Percentiles rank a stretch among this genome's conserved stretches.
These are phyloP conservation scores for Strongylocentrotus purpuratus DNA, from an alignment of 35 echinoderm and acorn worm species.

Conservation along the genomic window DNA sequence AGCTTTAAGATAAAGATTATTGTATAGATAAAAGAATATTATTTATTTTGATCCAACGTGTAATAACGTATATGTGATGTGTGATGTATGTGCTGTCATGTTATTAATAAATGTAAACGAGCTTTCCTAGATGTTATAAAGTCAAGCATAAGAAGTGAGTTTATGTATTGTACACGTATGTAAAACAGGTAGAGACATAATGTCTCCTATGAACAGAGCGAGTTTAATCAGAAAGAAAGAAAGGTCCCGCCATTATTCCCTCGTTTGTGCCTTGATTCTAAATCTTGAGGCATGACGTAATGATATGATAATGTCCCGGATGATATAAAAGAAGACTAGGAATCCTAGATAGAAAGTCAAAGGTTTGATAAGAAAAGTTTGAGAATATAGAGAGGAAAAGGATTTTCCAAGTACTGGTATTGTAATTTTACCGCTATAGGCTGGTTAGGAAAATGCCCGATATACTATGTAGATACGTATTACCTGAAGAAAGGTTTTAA, in stretches of 20 bases:
- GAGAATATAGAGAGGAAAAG: neutral
- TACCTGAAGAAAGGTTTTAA: neutral
- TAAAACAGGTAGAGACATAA: neutral
- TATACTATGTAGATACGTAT: no score
- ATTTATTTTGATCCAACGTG: conserved; percentile 32
- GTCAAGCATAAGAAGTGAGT: neutral
- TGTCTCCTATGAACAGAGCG: neutral
- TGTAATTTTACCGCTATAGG: no score
- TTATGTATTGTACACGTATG: neutral
- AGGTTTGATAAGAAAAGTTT: neutral
- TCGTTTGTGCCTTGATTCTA: conserved; percentile 46
- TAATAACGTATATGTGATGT: conserved; percentile 7
- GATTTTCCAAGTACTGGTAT: neutral
- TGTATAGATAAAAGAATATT: conserved; percentile 29
- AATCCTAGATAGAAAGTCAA: neutral
- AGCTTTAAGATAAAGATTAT: neutral
- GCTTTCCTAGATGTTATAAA: neutral
- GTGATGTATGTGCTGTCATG: neutral
- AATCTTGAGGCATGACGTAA: conserved; percentile 50
- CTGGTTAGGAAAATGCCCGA: no score
- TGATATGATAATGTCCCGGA: conserved; percentile 1
- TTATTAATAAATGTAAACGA: neutral
- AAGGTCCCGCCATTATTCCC: neutral
- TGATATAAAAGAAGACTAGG: neutral
- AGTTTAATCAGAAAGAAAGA: neutral